Base-by-base conservation (phyloP, 2,888 invertebrate species). In the Clivina fossor region DNA sequence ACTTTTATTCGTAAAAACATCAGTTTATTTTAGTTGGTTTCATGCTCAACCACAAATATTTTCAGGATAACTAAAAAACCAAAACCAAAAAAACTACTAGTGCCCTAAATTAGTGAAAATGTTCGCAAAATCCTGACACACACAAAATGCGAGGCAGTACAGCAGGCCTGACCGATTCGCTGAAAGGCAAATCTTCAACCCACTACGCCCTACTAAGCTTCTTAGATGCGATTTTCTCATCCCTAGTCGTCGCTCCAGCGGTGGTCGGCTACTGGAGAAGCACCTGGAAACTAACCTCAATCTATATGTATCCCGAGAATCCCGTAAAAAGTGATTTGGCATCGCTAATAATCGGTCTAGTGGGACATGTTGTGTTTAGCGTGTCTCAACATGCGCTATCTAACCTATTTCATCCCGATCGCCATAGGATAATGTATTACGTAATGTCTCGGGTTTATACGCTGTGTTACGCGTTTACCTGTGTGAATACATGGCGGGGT, bases 401-500 rank as follows among this genome's bases (percentile, higher is more conserved):
- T 64, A 74, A 75, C 58, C 70, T 78, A 62, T 75, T 86, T 9
- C 78, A 83, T 68, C 89, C 90, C 3, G 85, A 88, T 63, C 80
- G 80, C 44, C 82, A 83, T 59, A 73, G 88, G 57, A 73, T 87
- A 50, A 77, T 81, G 44, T 90, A 83, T 71, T 88, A 87, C 67
- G 70, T 83, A 53, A 71, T 80, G 51, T 90, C 90, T 60, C 76
- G 92, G 51, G 61, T 84, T 20, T 92, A 90, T 71, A 91, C 92
- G 13, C 78, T 79, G 58, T 69, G 85, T 61, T 91, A 87, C 67
- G 90, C 86, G 5, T 80, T 88, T 64, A 84, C 87, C 59, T 91
- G 91, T 71, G 90, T 93, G 35, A 91, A 89, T 67, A 88, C 88
- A 58, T 93, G 93, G 93, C 80, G 92, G 5, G 93, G 93, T 1